A percentile compares a stretch with the other conserved stretches of the same genome.
Conservation (phyloP, 2,888 invertebrate species). For the Thalpophila matura region DNA sequence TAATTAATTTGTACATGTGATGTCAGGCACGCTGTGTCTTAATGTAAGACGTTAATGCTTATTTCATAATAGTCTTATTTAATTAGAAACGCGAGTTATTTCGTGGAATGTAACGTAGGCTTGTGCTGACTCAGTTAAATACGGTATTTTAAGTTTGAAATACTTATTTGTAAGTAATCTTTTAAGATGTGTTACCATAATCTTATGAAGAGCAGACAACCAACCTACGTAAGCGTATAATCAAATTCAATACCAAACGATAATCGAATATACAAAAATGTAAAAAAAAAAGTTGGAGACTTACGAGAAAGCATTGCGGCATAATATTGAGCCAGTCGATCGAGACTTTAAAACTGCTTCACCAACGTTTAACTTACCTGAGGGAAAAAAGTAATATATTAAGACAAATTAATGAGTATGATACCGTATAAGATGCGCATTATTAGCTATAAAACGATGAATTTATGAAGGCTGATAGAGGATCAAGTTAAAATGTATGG, state of each 20-base stretch:
- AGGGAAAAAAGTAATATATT: constrained; percentile 69
- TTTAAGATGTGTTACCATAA: constrained; percentile 19
- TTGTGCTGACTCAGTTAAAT: constrained; percentile 35
- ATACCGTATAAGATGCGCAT: constrained; percentile 64
- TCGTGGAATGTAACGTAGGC: constrained; percentile 38
- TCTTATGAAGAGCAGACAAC: constrained; percentile 3
- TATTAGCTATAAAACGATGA: constrained; percentile 65
- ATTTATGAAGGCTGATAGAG: constrained; percentile 60
- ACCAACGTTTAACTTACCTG: constrained; percentile 72
- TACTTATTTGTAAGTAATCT: constrained; percentile 16
- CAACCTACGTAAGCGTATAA: constrained; percentile 7
- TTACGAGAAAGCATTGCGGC: constrained; percentile 50
- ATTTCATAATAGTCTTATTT: constrained; percentile 53
- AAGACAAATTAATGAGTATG: constrained; percentile 62
- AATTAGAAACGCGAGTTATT: constrained; percentile 46
- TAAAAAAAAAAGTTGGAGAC: constrained; percentile 37
- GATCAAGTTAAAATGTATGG: constrained; percentile 65
- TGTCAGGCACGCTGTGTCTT: constrained; percentile 56
- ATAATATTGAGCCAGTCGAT: constrained; percentile 39
- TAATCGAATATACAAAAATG: constrained; percentile 26
- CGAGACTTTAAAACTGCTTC: constrained; percentile 38
- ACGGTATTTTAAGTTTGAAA: constrained; percentile 34
- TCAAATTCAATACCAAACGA: constrained; percentile 42
- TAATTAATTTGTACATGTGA: constrained; percentile 70
- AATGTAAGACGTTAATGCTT: constrained; percentile 45